A percentile compares a stretch with the other conserved stretches of the same genome.
Conservation (phyloP, 2,797 vertebrate genomes). For the Poecilia gillii region DNA sequence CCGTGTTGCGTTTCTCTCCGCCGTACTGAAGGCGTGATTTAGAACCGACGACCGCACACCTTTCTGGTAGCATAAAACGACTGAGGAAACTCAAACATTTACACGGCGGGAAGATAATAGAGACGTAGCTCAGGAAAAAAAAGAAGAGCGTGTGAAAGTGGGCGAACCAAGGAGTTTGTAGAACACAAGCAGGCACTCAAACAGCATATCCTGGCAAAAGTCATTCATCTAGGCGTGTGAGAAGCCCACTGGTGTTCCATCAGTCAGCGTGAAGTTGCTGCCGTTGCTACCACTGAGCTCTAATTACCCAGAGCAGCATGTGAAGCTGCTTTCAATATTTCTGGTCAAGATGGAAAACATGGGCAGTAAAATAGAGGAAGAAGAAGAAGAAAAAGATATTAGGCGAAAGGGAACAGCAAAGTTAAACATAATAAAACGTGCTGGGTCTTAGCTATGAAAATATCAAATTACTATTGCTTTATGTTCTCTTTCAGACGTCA, state of each 20-base stretch:
- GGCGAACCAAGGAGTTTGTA: background rate
- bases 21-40: constrained; percentile 10
- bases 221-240: constrained; percentile 67
- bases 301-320: constrained; percentile 74
- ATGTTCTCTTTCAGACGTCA: background rate
- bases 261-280: constrained; percentile 59
- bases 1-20: background rate
- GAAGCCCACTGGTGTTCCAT: constrained; percentile 57
- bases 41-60: constrained; percentile 36
- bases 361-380: constrained; percentile 10
- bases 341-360: constrained; percentile 55
- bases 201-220: constrained; percentile 32
- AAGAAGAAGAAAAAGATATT: constrained; percentile 1
- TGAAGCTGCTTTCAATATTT: constrained; percentile 66
- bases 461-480: background rate
- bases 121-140: constrained; percentile 27
- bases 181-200: constrained; percentile 19
- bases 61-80: constrained; percentile 31
- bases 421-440: constrained; percentile 3
- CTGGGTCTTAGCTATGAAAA: background rate
- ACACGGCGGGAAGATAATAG: constrained; percentile 37
- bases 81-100: constrained; percentile 38
- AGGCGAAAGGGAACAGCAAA: background rate
- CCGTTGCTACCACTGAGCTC: constrained; percentile 57
- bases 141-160: constrained; percentile 26